A percentile compares a stretch with the other conserved stretches of the same genome.
phyloP scores from a whole-genome alignment of 2,797 vertebrate genomes.

The Steatocranus sp. region DNA sequence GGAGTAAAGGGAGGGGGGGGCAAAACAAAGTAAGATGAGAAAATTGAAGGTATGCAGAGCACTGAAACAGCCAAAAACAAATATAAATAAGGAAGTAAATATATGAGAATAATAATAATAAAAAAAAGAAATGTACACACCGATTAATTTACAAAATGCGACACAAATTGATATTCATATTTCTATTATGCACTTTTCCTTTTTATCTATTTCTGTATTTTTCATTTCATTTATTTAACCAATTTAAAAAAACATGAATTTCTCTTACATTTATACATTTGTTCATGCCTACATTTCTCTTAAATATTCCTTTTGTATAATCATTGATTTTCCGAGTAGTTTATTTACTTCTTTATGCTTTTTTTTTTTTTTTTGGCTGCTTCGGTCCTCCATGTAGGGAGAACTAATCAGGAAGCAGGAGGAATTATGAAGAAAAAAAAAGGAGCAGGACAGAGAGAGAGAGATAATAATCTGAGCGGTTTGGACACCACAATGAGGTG shows the following conservation, averaged over 20 bases:
- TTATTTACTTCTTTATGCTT: not conserved
- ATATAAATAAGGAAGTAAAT: not conserved
- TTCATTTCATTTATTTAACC: not conserved
- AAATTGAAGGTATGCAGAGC: not conserved
- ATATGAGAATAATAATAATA: not conserved
- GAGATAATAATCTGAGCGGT: constrained; percentile 7
- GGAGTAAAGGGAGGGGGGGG: not conserved
- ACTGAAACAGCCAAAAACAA: not conserved
- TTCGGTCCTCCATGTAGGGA: not conserved
- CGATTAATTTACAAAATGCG: not conserved
- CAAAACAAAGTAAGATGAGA: constrained; percentile 20
- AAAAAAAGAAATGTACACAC: not conserved
- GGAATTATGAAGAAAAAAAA: constrained; percentile 13
- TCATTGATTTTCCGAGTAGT: not conserved
- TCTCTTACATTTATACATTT: not conserved
- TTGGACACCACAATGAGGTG: constrained; percentile 41
- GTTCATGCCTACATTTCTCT: not conserved
- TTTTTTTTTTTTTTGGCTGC: not conserved
- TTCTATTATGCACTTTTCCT: not conserved
- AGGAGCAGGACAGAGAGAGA: constrained; percentile 32
- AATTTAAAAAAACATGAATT: not conserved
- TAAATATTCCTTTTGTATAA: not conserved
- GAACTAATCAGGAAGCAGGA: constrained; percentile 22
- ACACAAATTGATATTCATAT: not conserved
- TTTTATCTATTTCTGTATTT: not conserved